Base-by-base conservation (phyloP, 53 echinoderm and acorn worm species). In the Henricia sp. region DNA sequence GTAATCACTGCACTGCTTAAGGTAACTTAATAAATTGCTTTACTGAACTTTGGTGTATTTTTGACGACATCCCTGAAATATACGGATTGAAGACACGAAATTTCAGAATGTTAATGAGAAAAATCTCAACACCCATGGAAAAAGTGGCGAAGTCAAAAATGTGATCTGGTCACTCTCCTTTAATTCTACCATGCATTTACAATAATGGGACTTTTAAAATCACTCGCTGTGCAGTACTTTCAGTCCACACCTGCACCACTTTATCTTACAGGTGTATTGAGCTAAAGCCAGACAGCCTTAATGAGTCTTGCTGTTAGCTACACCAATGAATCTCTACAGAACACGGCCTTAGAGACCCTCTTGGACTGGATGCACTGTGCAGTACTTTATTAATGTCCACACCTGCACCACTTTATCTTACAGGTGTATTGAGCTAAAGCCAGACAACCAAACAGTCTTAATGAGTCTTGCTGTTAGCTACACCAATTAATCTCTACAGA, bases 261-360 rank as follows among this genome's bases (percentile, higher is more conserved):
- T 28, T 14, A 24, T 43, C 32, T 26, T 52, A 5, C 71, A 99
- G 99, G 63, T 94, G 94, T 83, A 80, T 99, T 44, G 94, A 99
- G 77, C 64, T 99, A 23, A 83, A 88, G 53, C 89, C 94, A 44
- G 92, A 74, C 64, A 34, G 94, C 94, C 14, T 74, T 92, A 46
- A 92, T 99, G 94, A 85, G 93, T 6, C 86, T 99, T 1, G 90
- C 94, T 6, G 94, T 99, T 28, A 99, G 99, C 60, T 99, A 99
- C 69, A 95, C 99, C 57, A 99, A 99, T 32, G 99, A 99, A 37
- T 92, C 94, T 19, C 71, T 92, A 78, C 99, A 99, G 54, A 94
- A 95, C 73, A 88, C 90, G 63, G 99, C 99, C 1, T 64, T 94
- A 52, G 94, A 94, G 35, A 55, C 90, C 0, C 83, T 99, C 13